Evolutionary conservation across 1,140 invertebrate genomes (phyloP).

Genomic region (Trichonephila clavipes): DNA sequence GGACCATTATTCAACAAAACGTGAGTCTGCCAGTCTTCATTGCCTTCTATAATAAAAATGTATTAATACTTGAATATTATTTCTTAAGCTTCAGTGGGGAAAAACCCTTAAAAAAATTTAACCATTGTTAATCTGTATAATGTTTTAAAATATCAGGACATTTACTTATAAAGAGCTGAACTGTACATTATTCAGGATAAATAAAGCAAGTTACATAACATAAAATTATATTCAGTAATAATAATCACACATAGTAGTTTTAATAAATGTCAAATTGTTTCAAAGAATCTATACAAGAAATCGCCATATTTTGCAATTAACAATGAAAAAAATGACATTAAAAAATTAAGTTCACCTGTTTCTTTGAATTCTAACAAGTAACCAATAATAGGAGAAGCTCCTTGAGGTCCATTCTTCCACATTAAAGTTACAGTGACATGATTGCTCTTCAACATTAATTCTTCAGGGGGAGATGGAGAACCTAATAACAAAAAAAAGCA

Average conservation of each 20-base stretch:
- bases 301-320: too few species aligned
- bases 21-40: conserved; percentile 94
- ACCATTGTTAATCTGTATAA: too few species aligned
- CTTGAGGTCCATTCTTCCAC: conserved; percentile 93
- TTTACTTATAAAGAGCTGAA: background rate
- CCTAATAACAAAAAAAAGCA: conserved; percentile 81
- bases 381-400: conserved; percentile 91
- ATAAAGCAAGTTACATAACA: too few species aligned
- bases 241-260: too few species aligned
- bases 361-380: conserved; percentile 91
- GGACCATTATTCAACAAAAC: conserved; percentile 90
- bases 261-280: too few species aligned
- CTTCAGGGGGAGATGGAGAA: conserved; percentile 89
- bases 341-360: conserved; percentile 64
- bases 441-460: conserved; percentile 88
- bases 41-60: conserved; percentile 82
- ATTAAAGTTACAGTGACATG: conserved; percentile 91
- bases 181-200: background rate
- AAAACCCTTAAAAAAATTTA: too few species aligned
- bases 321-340: background rate
- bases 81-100: too few species aligned
- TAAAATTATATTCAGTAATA: too few species aligned
- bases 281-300: too few species aligned
- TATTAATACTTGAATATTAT: too few species aligned
- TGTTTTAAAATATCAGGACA: too few species aligned